phyloP scores from a whole-genome alignment of 2,113 vertebrate species.

The Gnathonemus longibarbis region DNA sequence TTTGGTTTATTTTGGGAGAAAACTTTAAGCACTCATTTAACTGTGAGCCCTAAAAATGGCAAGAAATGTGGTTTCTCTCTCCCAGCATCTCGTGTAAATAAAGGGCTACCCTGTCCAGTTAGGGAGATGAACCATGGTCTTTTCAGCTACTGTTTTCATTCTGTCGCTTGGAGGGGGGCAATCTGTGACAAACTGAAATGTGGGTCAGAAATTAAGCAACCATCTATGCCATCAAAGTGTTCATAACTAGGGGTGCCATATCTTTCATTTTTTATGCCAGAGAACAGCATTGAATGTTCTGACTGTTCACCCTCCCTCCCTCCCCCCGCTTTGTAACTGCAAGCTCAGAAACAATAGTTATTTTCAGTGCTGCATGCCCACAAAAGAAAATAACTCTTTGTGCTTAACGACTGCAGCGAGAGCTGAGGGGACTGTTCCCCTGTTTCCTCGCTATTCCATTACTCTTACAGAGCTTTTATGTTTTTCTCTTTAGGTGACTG shows the following conservation, averaged over 20 bases:
- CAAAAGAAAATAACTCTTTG: conserved; percentile 13
- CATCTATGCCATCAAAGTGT: not conserved
- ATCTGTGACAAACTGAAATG: not conserved
- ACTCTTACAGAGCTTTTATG: conserved; percentile 16
- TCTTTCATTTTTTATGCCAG: not conserved
- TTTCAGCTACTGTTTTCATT: not conserved
- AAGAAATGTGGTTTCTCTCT: conserved; percentile 44
- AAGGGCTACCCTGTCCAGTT: not conserved
- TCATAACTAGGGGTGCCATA: not conserved
- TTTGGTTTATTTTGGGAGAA: conserved; percentile 17
- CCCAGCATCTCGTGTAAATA: not conserved
- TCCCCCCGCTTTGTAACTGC: conserved; percentile 1
- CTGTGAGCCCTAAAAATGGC: conserved; percentile 50
- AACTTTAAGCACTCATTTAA: conserved; percentile 31
- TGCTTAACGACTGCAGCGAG: not conserved
- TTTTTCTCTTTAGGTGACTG: conserved; percentile 36
- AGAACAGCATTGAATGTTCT: not conserved
- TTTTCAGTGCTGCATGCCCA: conserved; percentile 21
- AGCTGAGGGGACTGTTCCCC: not conserved
- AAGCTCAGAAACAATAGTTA: conserved; percentile 27
- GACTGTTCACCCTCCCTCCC: not conserved
- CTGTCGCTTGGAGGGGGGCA: not conserved
- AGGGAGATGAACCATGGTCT: not conserved
- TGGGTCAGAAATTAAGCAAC: not conserved
- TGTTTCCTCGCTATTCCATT: not conserved